Evolutionary conservation across 2,888 invertebrate genomes (phyloP), one percentile per base, ranked within the genome.

Genomic region (Cantharis rufa): DNA sequence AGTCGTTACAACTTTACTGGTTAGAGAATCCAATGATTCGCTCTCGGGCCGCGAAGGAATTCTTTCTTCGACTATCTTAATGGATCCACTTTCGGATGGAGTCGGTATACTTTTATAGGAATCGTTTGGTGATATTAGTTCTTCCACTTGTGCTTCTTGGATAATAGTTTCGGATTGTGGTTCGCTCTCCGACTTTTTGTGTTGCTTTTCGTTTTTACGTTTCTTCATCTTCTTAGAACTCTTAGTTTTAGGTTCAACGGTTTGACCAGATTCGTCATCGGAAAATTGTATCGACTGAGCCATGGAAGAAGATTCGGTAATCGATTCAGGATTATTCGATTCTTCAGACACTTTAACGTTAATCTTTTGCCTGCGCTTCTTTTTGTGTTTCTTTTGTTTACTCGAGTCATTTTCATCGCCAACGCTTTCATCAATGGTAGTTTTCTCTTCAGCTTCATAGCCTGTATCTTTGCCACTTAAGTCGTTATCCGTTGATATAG

Each of bases 361-460:
- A 79, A 88, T 88, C 70, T 86, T 86, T 15, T 85, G 85, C 81
- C 88, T 89, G 11, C 81, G 79, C 81, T 88, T 89, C 78, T 86
- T 88, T 70, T 86, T 85, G 15, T 84, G 82, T 70, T 91, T 86
- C 78, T 88, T 88, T 78, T 87, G 87, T 72, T 86, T 85, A 21
- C 83, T 80, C 32, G 86, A 85, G 68, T 87, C 87, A 16, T 88
- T 87, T 13, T 88, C 86, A 21, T 89, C 88, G 85, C 90, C 85
- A 85, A 91, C 78, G 87, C 90, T 85, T 87, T 92, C 89, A 86
- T 92, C 90, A 83, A 92, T 90, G 18, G 91, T 88, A 1, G 92
- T 91, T 79, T 92, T 89, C 83, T 93, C 94, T 83, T 93, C 94
- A 10, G 93, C 91, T 85, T 94, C 94, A 84, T 95, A 94, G n/a